Percentiles rank a stretch among this genome's conserved stretches.
Conservation (phyloP, 2,888 invertebrate genomes). For the Erannis defoliaria region DNA sequence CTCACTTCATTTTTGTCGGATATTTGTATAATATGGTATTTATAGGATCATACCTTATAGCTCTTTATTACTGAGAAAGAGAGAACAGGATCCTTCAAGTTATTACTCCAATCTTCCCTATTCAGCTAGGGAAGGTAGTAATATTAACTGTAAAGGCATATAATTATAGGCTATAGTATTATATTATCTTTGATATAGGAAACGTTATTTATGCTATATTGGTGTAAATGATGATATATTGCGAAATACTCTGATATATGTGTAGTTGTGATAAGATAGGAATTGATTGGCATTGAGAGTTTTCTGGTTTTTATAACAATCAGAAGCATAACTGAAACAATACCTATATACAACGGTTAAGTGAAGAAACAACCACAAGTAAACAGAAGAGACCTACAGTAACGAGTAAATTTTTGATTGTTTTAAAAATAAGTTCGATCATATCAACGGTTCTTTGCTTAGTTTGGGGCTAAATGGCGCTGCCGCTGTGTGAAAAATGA, state of each 20-base stretch:
- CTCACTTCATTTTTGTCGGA: no score
- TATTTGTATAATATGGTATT: no score
- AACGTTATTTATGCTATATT: background rate
- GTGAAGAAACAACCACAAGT: background rate
- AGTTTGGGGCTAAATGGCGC: no score
- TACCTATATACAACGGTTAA: background rate
- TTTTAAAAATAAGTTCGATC: background rate
- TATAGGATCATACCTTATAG: no score
- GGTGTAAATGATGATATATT: slow-evolving; percentile 5
- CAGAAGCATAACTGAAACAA: background rate
- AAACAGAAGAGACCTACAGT: background rate
- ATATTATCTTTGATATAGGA: no score
- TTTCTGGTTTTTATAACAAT: background rate
- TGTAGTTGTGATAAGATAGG: background rate
- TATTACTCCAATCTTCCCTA: no score
- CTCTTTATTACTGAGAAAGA: no score
- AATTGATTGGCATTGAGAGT: background rate
- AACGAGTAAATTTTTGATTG: background rate
- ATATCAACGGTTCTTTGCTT: background rate
- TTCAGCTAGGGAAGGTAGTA: no score
- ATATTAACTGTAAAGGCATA: no score
- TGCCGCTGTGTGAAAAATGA: no score
- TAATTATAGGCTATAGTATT: no score
- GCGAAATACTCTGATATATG: background rate
- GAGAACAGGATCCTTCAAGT: no score